Evolutionary conservation across 1,140 invertebrate genomes (phyloP), one percentile per base, ranked within the genome.

Genomic region (Formica selysi): DNA sequence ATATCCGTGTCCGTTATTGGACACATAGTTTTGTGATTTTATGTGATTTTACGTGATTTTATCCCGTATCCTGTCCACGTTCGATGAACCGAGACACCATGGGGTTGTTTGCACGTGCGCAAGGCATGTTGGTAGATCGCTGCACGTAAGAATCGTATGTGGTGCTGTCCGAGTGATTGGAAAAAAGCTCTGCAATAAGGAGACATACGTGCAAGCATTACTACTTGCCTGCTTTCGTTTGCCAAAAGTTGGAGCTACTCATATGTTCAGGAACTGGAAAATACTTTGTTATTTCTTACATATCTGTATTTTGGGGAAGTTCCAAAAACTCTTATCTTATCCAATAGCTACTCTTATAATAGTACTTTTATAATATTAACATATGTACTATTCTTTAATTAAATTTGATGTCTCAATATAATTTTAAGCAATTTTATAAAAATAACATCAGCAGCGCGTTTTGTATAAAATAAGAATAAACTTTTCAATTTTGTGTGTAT

Each of bases 101-200:
- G 22, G 29, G 38, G 48, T 41, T 78, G 65, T 73, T 85, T 65
- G 85, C 80, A 86, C 85, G 79, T 83, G 79, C 65, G 70, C 48
- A 70, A 59, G 48, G 26, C 48, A 54, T 19, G 62, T 61, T 62
- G 67, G 61, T 51, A 81, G 62, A 80, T 85, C 70, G 62, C 26
- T 29, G 70, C 80, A 87, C 80, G 86, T 84, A 76, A 76, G 76
- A 41, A 65, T 76, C 62, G 73, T 85, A 85, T 61, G 83, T 76
- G 76, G 64, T 59, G 16, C 64, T 26, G 54, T 78, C 64, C 76
- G 61, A 62, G 29, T 81, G 84, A 86, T 86, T 86, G 84, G 84
- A 86, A 86, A 86, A 62, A 48, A 67, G 78, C 68, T 80, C 29
- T 38, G 76, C 64, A 48, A 61, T 70, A 36, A 51, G 38, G 38